phyloP scores from a whole-genome alignment of 2,888 invertebrate species.

The Troides aeacus region DNA sequence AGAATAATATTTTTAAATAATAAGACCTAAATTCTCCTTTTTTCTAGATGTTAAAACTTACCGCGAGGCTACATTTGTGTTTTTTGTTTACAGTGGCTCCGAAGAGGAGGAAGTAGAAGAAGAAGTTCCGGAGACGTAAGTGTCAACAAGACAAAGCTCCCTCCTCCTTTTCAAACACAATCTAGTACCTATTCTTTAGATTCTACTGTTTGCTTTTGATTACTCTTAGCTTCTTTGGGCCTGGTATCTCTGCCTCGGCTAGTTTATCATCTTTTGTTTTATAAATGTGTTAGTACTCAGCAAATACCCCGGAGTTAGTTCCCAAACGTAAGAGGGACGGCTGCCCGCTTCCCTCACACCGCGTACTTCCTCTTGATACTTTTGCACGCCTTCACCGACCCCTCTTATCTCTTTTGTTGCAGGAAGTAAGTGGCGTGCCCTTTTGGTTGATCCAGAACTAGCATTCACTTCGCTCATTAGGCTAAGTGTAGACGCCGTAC shows the following conservation, averaged over 20 bases:
- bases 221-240: constrained; percentile 67
- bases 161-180: constrained; percentile 30
- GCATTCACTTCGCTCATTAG: constrained; percentile 71
- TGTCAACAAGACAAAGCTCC: constrained; percentile 48
- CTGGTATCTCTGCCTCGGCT: constrained; percentile 69
- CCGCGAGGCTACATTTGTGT: neutral
- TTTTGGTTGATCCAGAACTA: constrained; percentile 75
- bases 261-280: constrained; percentile 53
- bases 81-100: constrained; percentile 65
- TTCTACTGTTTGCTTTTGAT: constrained; percentile 62
- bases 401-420: constrained; percentile 78
- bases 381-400: constrained; percentile 72
- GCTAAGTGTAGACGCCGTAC: constrained; percentile 63
- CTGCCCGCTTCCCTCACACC: constrained; percentile 7
- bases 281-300: constrained; percentile 25
- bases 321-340: constrained; percentile 2
- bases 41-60: too few species aligned
- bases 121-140: constrained; percentile 89
- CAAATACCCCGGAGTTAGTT: constrained; percentile 14
- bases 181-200: constrained; percentile 45
- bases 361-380: constrained; percentile 51
- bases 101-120: constrained; percentile 90
- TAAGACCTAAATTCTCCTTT: too few species aligned
- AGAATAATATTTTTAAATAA: too few species aligned
- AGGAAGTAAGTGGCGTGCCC: constrained; percentile 80